Evolutionary conservation across 2,113 vertebrate species (phyloP), one percentile per base, ranked within the genome.

Genomic region (Dunckerocampus dactyliophorus): DNA sequence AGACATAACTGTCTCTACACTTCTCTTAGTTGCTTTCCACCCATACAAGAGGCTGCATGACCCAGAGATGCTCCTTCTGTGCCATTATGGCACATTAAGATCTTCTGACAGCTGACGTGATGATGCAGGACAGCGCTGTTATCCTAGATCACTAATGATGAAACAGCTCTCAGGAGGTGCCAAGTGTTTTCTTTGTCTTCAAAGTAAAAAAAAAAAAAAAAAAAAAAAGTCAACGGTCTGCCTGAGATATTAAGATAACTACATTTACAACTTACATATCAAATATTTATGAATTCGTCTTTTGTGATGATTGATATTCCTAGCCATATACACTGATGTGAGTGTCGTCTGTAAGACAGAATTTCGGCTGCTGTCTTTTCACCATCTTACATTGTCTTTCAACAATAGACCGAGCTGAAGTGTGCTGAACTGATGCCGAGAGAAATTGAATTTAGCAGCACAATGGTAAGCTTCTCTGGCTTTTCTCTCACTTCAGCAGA

Each of bases 71-170:
- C 42, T 63, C 54, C 54, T 64, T 59, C 55, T 59, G 58, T 48
- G 70, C 67, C 10, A 39, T n/a, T 63, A 45, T 24, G 2, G 70
- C 69, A 47, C 17, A 62, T 78, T 81, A 82, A 77, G 79, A 74
- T 79, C 67, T 67, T 68, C 74, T 82, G 79, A 85, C 79, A 84
- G 81, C 60, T 76, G 70, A 80, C 64, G 71, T 72, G 81, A 85
- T 73, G 79, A 76, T 73, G 71, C 20, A 58, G 75, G 75, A 78
- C 80, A 71, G 75, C 47, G 14, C 37, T 19, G 65, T 69, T 69
- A 74, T 19, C 59, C 73, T 50, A 63, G 39, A 43, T 43, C 39
- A 43, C 74, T 80, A 85, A 85, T 84, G 39, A 43, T 43, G 39
- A 43, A 86, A 81, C 82, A 82, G 72, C 83, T 83, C 71, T 39